Base-by-base conservation (phyloP, 2,797 vertebrate species). In the Cuniculus paca region DNA sequence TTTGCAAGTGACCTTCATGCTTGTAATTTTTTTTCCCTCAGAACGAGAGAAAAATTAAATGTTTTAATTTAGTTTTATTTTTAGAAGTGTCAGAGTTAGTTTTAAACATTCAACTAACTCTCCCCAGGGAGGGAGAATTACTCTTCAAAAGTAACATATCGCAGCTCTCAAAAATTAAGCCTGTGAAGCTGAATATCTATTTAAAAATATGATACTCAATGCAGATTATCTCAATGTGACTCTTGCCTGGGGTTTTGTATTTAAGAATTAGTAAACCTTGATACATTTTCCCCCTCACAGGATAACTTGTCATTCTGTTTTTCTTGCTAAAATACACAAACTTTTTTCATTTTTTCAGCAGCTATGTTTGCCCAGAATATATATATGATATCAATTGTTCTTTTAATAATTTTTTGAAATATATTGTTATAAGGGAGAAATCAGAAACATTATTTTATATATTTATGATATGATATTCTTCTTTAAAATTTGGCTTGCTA, bases 1-100 rank as follows among this genome's bases (percentile, higher is more conserved):
- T 91, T 96, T 96, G 31, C 50, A 93, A 95, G 50, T 92, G 93
- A 95, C 63, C 70, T 97, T 97, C 68, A 94, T 50, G 75, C 48
- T 83, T 89, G 6, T 2, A 52, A 39, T 81, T 78, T 88, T 79
- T 92, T 88, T 65, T 92, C 8, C 70, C 52, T 91, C 52, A 90
- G 50, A 94, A 60, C 26, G 94, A 39, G 54, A 79, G 9, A 91
- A 96, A 91, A 91, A 92, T 72, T 92, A 90, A 88, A 70, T 1
- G 1, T 10, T 83, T 83, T 92, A 90, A 96, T 92, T 84, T 11
- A 26, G 92, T 85, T 95, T 61, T 87, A 31, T 74, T 89, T 92
- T 93, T 60, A 94, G 85, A 72, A 86, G 34, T 88, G 6, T 87
- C 17, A 84, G 9, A 52, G 58, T 31, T 14, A 58, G 6, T 84